These are phyloP conservation scores for Natrix natrix DNA, from an alignment of 2,797 vertebrate species.

Conservation along the genomic window DNA sequence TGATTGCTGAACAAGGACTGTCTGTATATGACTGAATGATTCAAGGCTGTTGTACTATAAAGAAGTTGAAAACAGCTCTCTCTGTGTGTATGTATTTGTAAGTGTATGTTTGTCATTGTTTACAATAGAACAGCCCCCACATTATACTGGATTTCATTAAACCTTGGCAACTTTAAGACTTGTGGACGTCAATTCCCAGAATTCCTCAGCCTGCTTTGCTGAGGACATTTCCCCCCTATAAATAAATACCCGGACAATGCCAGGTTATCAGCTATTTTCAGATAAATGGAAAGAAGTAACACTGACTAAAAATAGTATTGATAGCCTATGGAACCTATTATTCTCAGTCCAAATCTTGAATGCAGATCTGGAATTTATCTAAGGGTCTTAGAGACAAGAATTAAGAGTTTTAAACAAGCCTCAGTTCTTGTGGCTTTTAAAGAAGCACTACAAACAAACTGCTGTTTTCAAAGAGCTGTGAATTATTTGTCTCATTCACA, in stretches of 20 bases:
- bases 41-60: background rate
- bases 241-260: too few relatives aligned
- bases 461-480: background rate
- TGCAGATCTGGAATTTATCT: background rate
- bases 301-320: background rate
- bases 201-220: too few relatives aligned
- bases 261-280: too few relatives aligned
- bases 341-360: background rate
- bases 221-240: too few relatives aligned
- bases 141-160: background rate
- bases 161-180: too few relatives aligned
- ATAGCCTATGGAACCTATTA: background rate
- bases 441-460: background rate
- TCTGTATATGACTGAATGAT: background rate
- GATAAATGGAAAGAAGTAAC: background rate
- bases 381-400: background rate
- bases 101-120: too few relatives aligned
- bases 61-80: background rate
- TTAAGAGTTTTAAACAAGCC: background rate
- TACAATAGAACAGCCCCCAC: too few relatives aligned
- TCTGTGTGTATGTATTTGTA: too few relatives aligned
- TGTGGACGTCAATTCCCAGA: too few relatives aligned
- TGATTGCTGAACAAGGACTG: too few relatives aligned
- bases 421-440: background rate
- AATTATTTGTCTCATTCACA: background rate